phyloP scores from a whole-genome alignment of 2,113 vertebrate genomes.

The Nansenia antarctica region DNA sequence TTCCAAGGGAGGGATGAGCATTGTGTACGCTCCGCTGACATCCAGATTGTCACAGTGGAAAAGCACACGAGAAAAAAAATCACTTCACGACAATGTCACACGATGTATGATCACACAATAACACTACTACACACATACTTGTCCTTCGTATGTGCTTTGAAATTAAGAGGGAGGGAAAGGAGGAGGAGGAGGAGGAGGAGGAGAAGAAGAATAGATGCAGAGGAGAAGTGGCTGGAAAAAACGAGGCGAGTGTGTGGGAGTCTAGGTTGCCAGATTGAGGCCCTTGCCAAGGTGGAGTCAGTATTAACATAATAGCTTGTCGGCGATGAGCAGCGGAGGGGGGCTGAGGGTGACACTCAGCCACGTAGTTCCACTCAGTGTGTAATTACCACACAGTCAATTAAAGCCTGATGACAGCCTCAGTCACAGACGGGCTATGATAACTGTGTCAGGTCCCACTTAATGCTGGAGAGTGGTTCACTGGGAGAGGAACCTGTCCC shows the following conservation, averaged over 20 bases:
- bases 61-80: not conserved
- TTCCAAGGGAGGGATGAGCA: not conserved
- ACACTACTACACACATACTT: too few species aligned
- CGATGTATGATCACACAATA: too few species aligned
- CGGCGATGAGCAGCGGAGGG: conserved; percentile 60
- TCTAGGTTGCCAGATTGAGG: conserved; percentile 58
- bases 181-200: not conserved
- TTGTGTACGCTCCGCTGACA: too few species aligned
- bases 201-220: conserved; percentile 5
- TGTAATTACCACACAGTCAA: conserved; percentile 73
- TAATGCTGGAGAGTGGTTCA: conserved; percentile 21
- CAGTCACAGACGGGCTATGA: conserved; percentile 29
- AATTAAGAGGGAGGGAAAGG: not conserved
- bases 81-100: not conserved
- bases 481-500: conserved; percentile 33
- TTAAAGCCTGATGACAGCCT: conserved; percentile 62
- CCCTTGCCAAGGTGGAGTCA: conserved; percentile 53
- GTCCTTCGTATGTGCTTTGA: too few species aligned
- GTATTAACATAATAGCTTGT: conserved; percentile 70
- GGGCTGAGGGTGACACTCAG: conserved; percentile 63
- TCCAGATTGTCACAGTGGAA: not conserved
- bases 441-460: conserved; percentile 10
- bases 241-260: conserved; percentile 59
- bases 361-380: conserved; percentile 46
- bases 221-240: conserved; percentile 12